Percentiles rank a stretch among this genome's conserved stretches.
These are phyloP conservation scores for Amphibalanus amphitrite DNA, from an alignment of 1,140 invertebrate species.

Conservation along the genomic window DNA sequence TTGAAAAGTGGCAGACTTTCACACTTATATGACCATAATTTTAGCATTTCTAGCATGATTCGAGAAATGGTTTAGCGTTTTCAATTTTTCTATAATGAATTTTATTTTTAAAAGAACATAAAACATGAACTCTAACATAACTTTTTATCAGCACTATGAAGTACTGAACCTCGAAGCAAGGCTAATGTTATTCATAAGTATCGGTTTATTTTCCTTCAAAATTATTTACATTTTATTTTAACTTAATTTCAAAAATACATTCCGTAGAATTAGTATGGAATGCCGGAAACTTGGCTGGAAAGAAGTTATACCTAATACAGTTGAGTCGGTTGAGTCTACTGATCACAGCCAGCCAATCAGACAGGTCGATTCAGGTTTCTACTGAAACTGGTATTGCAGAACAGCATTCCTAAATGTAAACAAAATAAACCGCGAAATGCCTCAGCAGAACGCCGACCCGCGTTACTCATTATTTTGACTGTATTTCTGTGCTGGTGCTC, in stretches of 20 bases:
- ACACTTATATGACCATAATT: too few relatives aligned
- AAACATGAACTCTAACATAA: background rate
- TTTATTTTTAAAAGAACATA: background rate
- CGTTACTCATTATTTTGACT: too few relatives aligned
- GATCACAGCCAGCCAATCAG: background rate
- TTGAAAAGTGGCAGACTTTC: slow-evolving; percentile 5
- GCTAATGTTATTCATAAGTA: too few relatives aligned
- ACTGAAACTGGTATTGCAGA: background rate
- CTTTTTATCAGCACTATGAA: too few relatives aligned
- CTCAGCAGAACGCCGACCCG: background rate
- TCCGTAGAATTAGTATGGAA: background rate
- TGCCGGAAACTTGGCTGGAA: too few relatives aligned
- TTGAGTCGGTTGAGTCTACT: background rate
- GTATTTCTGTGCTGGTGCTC: too few relatives aligned
- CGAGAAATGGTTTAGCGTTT: background rate
- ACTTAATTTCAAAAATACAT: background rate
- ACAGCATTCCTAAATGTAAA: background rate
- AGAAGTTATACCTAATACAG: background rate
- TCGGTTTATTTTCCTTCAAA: background rate
- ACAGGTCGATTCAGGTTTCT: background rate
- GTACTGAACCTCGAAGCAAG: too few relatives aligned
- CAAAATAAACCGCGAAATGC: background rate
- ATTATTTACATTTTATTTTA: background rate
- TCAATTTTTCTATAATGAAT: background rate
- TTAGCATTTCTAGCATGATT: too few relatives aligned